A percentile compares a stretch with the other conserved stretches of the same genome.
Evolutionary conservation across 2,888 invertebrate genomes (phyloP).

Genomic region (Clitarchus hookeri): DNA sequence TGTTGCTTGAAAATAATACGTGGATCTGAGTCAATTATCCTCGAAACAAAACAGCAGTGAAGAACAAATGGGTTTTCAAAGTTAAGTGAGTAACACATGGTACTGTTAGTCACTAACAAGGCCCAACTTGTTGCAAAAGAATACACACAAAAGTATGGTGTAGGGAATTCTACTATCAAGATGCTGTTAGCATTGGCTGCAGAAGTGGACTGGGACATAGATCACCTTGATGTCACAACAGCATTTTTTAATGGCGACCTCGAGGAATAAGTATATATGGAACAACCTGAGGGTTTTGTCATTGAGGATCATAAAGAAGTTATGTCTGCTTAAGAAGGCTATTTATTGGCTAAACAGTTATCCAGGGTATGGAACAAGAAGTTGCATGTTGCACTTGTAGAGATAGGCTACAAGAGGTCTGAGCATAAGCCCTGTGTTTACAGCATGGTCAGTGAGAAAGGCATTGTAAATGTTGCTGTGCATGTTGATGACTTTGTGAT

Average conservation of each 20-base stretch:
- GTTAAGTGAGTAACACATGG: not conserved
- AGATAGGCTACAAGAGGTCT: no score
- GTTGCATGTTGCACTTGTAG: no score
- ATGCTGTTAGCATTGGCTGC: no score
- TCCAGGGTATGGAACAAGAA: no score
- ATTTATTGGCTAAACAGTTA: not conserved
- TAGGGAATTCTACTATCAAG: not conserved
- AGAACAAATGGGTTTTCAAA: constrained; percentile 3
- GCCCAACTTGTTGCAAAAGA: not conserved
- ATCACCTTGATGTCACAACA: not conserved
- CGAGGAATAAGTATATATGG: not conserved
- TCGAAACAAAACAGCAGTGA: not conserved
- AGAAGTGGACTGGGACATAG: not conserved
- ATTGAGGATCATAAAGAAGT: not conserved
- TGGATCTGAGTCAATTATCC: not conserved
- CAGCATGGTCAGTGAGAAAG: no score
- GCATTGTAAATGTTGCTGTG: no score
- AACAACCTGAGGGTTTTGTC: constrained; percentile 4
- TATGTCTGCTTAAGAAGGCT: not conserved
- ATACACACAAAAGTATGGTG: no score
- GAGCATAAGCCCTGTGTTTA: no score
- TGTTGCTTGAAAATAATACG: not conserved
- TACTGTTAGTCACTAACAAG: constrained; percentile 1
- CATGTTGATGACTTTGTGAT: no score
- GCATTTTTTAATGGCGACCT: not conserved